These are phyloP conservation scores for Helicoverpa assulta DNA, from an alignment of 2,888 invertebrate species.

Conservation along the genomic window DNA sequence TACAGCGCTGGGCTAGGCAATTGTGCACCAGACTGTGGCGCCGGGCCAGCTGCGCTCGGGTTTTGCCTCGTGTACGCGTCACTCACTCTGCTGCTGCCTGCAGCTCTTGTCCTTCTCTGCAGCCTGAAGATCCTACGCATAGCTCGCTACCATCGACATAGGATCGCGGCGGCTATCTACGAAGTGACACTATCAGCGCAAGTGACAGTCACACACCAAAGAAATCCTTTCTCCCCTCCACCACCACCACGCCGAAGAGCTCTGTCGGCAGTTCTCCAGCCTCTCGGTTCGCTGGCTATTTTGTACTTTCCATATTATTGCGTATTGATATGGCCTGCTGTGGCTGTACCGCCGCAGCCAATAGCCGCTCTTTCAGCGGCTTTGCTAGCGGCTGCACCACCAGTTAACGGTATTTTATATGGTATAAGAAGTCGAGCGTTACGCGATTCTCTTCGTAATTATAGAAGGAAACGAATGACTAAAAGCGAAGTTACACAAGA, in stretches of 20 bases:
- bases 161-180: slow-evolving; percentile 96
- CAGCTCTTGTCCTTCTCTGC: slow-evolving; percentile 92
- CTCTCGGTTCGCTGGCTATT: slow-evolving; percentile 93
- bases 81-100: slow-evolving; percentile 92
- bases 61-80: slow-evolving; percentile 92
- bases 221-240: slow-evolving; percentile 94
- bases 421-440: slow-evolving; percentile 94
- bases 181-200: slow-evolving; percentile 96
- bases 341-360: slow-evolving; percentile 78
- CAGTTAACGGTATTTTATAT: slow-evolving; percentile 94
- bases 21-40: slow-evolving; percentile 93
- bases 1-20: slow-evolving; percentile 89
- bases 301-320: slow-evolving; percentile 94
- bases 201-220: slow-evolving; percentile 95
- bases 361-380: slow-evolving; percentile 91
- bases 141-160: slow-evolving; percentile 94
- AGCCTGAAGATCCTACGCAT: slow-evolving; percentile 93
- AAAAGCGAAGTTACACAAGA: slow-evolving; percentile 95
- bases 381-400: slow-evolving; percentile 93
- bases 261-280: slow-evolving; percentile 92
- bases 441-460: slow-evolving; percentile 93
- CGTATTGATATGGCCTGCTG: slow-evolving; percentile 92
- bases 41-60: slow-evolving; percentile 90
- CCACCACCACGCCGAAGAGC: slow-evolving; percentile 92
- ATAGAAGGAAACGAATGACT: slow-evolving; percentile 94